Conservation (phyloP, 2,888 invertebrate genomes). For the Amphimallon solstitiale region DNA sequence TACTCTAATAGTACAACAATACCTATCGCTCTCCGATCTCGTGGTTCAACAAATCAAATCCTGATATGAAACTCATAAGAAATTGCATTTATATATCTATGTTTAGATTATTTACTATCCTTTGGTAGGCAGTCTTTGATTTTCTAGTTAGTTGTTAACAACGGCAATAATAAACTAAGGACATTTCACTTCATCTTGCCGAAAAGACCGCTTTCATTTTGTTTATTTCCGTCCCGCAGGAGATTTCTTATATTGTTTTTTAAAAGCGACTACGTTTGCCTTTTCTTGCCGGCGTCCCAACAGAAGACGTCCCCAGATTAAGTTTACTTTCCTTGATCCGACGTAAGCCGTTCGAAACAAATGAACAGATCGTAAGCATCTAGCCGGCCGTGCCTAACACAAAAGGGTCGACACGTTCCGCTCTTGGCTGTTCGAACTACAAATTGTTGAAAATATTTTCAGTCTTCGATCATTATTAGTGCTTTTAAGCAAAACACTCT, state of each 20-base stretch:
- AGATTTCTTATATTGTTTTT: slow-evolving; percentile 21
- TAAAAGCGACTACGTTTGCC: slow-evolving; percentile 18
- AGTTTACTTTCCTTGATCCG: slow-evolving; percentile 25
- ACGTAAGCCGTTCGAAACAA: slow-evolving; percentile 19
- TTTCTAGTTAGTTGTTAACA: too few species aligned
- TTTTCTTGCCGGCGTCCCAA: background rate
- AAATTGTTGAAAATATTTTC: background rate
- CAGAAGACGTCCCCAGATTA: slow-evolving; percentile 9
- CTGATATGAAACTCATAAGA: too few species aligned
- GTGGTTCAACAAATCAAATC: too few species aligned
- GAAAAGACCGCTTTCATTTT: background rate
- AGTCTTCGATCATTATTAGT: too few species aligned
- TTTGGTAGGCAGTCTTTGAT: too few species aligned
- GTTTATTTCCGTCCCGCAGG: slow-evolving; percentile 12
- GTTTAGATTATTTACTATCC: too few species aligned
- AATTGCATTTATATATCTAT: too few species aligned
- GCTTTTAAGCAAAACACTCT: too few species aligned
- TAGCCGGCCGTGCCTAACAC: background rate
- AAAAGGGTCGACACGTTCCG: background rate
- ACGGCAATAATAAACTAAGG: too few species aligned
- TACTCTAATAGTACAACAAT: too few species aligned
- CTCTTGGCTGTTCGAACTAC: background rate
- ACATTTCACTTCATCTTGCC: too few species aligned
- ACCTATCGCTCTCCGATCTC: too few species aligned
- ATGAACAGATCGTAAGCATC: slow-evolving; percentile 22